Evolutionary conservation across 2,888 invertebrate genomes (phyloP).

Genomic region (Gibbula magus): DNA sequence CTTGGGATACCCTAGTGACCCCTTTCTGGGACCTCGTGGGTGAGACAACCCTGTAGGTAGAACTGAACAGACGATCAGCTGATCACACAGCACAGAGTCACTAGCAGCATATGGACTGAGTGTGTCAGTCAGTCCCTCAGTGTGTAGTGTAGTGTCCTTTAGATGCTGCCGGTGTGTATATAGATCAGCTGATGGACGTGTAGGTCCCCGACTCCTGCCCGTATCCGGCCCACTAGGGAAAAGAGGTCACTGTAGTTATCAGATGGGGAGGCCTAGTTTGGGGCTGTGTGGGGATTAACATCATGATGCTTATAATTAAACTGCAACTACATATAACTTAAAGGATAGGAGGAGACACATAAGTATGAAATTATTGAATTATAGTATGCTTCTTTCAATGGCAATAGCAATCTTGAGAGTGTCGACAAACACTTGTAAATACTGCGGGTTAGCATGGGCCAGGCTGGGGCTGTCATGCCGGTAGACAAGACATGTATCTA

Average conservation of each 20-base stretch:
- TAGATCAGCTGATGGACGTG: no score
- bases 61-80: neutral
- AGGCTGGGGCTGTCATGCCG: conserved; percentile 12
- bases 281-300: neutral
- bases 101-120: no score
- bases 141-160: no score
- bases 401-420: neutral
- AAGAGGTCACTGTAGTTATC: conserved; percentile 27
- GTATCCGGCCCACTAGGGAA: conserved; percentile 24
- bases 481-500: neutral
- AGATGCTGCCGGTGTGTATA: no score
- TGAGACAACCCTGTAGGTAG: neutral
- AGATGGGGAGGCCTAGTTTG: neutral
- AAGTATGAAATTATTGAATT: neutral
- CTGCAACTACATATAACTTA: no score
- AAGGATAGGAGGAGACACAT: neutral
- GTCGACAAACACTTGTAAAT: conserved; percentile 20
- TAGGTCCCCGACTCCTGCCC: neutral
- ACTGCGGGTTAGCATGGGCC: neutral
- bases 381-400: neutral
- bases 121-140: no score
- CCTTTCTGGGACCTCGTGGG: neutral
- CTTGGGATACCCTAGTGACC: neutral
- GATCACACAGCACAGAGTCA: neutral
- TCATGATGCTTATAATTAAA: no score